Percentiles rank a stretch among this genome's conserved stretches.
These are phyloP conservation scores for Anthonomus grandis DNA, from an alignment of 1,140 invertebrate genomes.

Conservation along the genomic window DNA sequence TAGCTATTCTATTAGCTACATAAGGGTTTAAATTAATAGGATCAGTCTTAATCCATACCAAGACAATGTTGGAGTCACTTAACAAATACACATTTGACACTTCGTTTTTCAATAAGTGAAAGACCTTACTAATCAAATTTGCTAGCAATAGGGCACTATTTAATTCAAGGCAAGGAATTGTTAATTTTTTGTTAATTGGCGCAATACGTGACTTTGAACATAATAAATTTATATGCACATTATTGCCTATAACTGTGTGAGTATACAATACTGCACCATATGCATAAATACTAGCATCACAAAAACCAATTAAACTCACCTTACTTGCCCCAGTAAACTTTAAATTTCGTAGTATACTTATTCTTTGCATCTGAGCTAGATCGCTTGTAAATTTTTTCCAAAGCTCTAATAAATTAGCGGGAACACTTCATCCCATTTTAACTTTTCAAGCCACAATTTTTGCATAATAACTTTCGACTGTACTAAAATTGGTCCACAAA, in stretches of 20 bases:
- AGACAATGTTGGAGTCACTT: neutral
- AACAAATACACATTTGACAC: neutral
- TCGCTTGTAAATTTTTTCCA: conserved; percentile 5
- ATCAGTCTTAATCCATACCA: conserved; percentile 4
- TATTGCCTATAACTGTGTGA: neutral
- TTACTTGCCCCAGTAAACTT: neutral
- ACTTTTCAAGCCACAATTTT: conserved; percentile 32
- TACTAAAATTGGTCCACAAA: conserved; percentile 34
- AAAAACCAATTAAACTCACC: conserved; percentile 39
- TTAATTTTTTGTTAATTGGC: conserved; percentile 5
- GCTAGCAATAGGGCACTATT: conserved; percentile 5
- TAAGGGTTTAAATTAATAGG: neutral
- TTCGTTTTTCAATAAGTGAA: neutral
- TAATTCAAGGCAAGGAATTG: conserved; percentile 8
- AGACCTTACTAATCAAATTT: neutral
- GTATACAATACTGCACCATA: conserved; percentile 32
- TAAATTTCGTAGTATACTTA: conserved; percentile 1
- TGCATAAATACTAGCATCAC: conserved; percentile 34
- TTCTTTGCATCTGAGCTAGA: neutral
- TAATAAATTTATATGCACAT: conserved; percentile 3
- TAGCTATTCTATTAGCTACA: conserved; percentile 3
- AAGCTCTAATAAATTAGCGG: neutral
- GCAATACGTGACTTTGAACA: too few species aligned
- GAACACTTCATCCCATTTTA: conserved; percentile 25
- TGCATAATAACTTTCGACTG: conserved; percentile 40